A percentile compares a stretch with the other conserved stretches of the same genome.
These are phyloP conservation scores for Hymenopus coronatus DNA, from an alignment of 2,888 invertebrate species.

Conservation along the genomic window DNA sequence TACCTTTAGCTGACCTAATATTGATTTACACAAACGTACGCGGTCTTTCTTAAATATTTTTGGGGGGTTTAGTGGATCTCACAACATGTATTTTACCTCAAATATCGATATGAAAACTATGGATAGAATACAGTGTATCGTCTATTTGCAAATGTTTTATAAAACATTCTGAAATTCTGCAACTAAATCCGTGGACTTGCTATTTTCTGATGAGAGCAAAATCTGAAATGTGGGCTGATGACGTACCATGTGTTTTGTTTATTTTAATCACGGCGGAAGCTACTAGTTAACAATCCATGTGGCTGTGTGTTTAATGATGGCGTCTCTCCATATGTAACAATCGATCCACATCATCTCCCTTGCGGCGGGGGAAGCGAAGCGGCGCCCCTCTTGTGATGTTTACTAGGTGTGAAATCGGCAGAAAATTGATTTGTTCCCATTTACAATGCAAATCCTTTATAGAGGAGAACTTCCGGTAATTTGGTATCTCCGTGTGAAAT, in stretches of 20 bases:
- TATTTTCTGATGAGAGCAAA: neutral
- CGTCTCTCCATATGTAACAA: neutral
- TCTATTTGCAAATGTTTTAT: neutral
- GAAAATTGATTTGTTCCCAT: slow-evolving; percentile 37
- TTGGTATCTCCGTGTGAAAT: slow-evolving; percentile 13
- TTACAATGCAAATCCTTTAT: slow-evolving; percentile 34
- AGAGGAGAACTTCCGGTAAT: slow-evolving; percentile 27
- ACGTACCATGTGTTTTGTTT: neutral
- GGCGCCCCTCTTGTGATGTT: slow-evolving; percentile 31
- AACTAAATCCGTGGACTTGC: neutral
- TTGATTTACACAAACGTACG: too few species aligned
- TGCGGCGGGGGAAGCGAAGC: neutral
- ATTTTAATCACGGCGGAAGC: neutral
- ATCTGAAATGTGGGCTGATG: neutral
- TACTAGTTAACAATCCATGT: neutral
- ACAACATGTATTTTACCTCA: too few species aligned
- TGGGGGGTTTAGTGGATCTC: too few species aligned
- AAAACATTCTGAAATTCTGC: neutral
- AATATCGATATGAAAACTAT: too few species aligned
- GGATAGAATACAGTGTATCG: too few species aligned
- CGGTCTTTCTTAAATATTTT: too few species aligned
- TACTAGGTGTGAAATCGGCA: slow-evolving; percentile 38
- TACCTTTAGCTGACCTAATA: too few species aligned
- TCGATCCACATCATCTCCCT: neutral
- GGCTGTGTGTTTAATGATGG: neutral